Conservation (phyloP, 2,888 invertebrate genomes). For the Habrosyne pyritoides region DNA sequence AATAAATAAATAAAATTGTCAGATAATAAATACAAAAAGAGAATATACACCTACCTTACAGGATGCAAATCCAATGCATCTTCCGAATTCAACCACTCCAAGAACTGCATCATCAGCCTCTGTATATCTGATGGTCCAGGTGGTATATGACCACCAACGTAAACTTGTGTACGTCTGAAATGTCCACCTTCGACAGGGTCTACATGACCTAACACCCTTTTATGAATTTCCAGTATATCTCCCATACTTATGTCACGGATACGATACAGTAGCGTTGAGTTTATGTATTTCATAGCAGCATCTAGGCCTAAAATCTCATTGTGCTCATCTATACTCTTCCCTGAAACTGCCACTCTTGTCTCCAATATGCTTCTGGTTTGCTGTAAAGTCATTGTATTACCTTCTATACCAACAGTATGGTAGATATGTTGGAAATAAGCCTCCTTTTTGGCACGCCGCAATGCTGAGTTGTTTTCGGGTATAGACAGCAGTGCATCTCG, state of each 20-base stretch:
- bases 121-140: conserved; percentile 93
- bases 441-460: conserved; percentile 95
- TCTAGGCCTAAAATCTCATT: conserved; percentile 98
- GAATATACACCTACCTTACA: conserved; percentile 87
- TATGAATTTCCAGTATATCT: conserved; percentile 96
- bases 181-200: conserved; percentile 96
- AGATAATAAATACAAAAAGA: no score
- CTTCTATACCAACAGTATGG: conserved; percentile 98
- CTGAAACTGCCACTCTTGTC: conserved; percentile 89
- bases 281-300: conserved; percentile 96
- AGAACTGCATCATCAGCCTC: conserved; percentile 92
- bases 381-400: conserved; percentile 97
- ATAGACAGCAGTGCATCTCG: conserved; percentile 91
- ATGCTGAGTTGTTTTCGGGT: conserved; percentile 90
- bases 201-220: conserved; percentile 95
- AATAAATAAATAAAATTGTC: no score
- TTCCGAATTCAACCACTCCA: conserved; percentile 96
- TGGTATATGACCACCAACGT: conserved; percentile 97
- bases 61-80: conserved; percentile 94
- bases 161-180: conserved; percentile 95
- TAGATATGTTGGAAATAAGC: conserved; percentile 98
- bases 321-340: conserved; percentile 97
- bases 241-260: conserved; percentile 90
- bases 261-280: conserved; percentile 90
- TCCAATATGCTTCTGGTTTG: conserved; percentile 96